These are phyloP conservation scores for Myotis brandtii DNA, from an alignment of 2,113 vertebrate genomes.

Conservation along the genomic window DNA sequence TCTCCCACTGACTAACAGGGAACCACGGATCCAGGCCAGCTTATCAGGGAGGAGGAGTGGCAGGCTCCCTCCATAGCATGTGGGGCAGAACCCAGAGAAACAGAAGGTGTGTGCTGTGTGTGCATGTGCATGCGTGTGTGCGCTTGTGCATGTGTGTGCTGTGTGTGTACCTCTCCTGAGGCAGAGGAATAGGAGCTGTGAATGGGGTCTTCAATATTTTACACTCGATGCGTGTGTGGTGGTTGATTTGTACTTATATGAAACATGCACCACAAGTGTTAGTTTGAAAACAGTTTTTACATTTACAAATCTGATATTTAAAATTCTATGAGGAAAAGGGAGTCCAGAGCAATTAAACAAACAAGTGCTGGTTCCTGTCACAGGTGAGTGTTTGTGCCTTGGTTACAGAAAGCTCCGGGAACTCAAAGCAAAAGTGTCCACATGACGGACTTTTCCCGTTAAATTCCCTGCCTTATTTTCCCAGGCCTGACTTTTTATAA, in stretches of 20 bases:
- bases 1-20: background rate
- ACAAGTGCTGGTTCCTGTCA: background rate
- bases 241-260: background rate
- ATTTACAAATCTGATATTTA: background rate
- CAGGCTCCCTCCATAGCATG: too few species aligned
- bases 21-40: accelerated
- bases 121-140: too few species aligned
- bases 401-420: background rate
- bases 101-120: background rate
- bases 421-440: background rate
- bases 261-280: background rate
- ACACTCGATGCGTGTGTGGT: background rate
- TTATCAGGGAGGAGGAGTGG: background rate
- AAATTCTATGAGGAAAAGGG: background rate
- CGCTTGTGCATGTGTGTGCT: too few species aligned
- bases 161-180: background rate
- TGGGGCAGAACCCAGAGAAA: background rate
- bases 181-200: background rate
- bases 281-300: background rate
- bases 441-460: background rate
- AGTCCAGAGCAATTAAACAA: background rate
- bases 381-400: background rate
- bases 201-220: background rate
- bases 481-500: background rate
- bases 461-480: background rate